These are phyloP conservation scores for Trichosurus vulpecula DNA, from an alignment of 2,797 vertebrate genomes.

Conservation along the genomic window DNA sequence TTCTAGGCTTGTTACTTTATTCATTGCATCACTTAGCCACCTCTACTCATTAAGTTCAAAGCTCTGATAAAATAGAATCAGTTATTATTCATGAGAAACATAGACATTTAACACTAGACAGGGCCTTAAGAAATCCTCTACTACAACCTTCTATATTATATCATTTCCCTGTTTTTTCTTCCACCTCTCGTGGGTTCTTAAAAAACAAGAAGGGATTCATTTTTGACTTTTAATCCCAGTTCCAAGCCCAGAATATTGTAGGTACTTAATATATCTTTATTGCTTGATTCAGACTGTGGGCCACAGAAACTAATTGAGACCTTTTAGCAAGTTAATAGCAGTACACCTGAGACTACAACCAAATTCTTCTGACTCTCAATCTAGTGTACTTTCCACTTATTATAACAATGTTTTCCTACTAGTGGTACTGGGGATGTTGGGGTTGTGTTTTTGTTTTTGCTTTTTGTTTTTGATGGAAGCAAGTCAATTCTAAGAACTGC, in stretches of 20 bases:
- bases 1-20: neutral
- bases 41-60: neutral
- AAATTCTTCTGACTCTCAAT: neutral
- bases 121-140: neutral
- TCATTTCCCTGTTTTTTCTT: neutral
- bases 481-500: neutral
- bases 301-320: neutral
- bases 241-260: neutral
- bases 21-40: neutral
- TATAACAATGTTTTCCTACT: neutral
- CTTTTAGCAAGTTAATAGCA: neutral
- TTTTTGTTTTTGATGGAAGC: neutral
- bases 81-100: neutral
- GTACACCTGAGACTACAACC: neutral
- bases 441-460: neutral
- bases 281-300: neutral
- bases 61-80: neutral
- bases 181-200: neutral
- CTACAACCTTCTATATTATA: neutral
- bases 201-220: neutral
- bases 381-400: neutral
- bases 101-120: neutral
- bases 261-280: neutral
- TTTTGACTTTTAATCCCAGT: neutral
- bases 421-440: neutral